These are phyloP conservation scores for Camponotus pennsylvanicus DNA, from an alignment of 1,140 invertebrate species.

Conservation along the genomic window DNA sequence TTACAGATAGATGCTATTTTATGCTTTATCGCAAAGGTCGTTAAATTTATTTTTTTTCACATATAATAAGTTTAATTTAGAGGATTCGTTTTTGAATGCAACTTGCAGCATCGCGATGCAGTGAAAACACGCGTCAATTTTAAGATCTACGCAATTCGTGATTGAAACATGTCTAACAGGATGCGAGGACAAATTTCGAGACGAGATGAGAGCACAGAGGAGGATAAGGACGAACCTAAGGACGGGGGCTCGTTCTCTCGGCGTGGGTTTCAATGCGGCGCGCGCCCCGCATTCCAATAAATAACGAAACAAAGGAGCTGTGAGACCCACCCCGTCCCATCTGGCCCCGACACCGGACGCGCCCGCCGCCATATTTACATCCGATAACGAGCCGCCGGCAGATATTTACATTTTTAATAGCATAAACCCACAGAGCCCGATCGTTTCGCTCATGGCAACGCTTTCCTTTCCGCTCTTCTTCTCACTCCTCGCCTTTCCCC, in stretches of 20 bases:
- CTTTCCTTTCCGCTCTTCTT: constrained; percentile 71
- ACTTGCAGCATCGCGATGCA: background rate
- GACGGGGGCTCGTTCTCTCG: constrained; percentile 25
- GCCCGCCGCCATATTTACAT: constrained; percentile 83
- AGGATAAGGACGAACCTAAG: background rate
- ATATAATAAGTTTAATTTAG: background rate
- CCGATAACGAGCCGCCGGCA: constrained; percentile 85
- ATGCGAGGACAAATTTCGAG: background rate
- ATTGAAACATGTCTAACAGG: constrained; percentile 63
- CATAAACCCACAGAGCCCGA: constrained; percentile 83
- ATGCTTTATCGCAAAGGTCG: background rate
- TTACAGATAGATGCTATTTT: background rate
- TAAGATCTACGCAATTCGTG: background rate
- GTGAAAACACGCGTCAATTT: background rate
- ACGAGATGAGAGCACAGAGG: constrained; percentile 19
- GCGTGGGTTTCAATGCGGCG: constrained; percentile 66
- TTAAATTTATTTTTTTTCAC: background rate
- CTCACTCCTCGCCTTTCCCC: constrained; percentile 65
- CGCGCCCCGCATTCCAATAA: constrained; percentile 80
- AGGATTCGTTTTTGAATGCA: background rate
- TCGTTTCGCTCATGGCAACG: constrained; percentile 69
- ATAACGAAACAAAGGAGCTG: constrained; percentile 84
- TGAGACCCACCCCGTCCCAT: constrained; percentile 71
- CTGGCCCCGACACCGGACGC: constrained; percentile 62
- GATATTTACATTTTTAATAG: constrained; percentile 86